Conservation (phyloP, 2,888 invertebrate genomes). For the Tinea pellionella region DNA sequence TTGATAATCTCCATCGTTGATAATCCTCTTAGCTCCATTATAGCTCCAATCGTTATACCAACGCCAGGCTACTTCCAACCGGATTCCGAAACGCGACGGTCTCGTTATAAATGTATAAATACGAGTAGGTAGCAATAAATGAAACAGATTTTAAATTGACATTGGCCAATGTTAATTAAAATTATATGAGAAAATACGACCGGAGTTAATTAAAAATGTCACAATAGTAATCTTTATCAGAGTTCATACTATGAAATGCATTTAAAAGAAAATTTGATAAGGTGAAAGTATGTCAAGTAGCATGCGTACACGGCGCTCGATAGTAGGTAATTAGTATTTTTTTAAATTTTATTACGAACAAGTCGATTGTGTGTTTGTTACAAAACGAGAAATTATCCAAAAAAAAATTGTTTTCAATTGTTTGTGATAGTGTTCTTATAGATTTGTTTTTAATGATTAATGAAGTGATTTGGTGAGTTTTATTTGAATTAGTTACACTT, state of each 20-base stretch:
- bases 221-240: not conserved
- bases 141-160: no score
- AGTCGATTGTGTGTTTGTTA: not conserved
- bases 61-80: no score
- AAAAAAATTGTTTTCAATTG: not conserved
- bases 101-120: no score
- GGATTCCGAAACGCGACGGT: no score
- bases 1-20: no score
- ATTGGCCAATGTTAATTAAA: no score
- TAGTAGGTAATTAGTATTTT: constrained; percentile 4
- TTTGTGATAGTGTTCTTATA: not conserved
- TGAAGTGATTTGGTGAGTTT: not conserved
- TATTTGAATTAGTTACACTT: not conserved
- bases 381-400: not conserved
- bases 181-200: no score
- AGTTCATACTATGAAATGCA: not conserved
- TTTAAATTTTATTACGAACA: not conserved
- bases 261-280: constrained; percentile 3
- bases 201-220: not conserved
- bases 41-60: no score
- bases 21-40: no score
- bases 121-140: no score
- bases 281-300: constrained; percentile 13
- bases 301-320: not conserved
- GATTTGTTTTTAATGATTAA: not conserved